Evolutionary conservation across 2,797 vertebrate species (phyloP).

Genomic region (Ctenosaura bakeri): DNA sequence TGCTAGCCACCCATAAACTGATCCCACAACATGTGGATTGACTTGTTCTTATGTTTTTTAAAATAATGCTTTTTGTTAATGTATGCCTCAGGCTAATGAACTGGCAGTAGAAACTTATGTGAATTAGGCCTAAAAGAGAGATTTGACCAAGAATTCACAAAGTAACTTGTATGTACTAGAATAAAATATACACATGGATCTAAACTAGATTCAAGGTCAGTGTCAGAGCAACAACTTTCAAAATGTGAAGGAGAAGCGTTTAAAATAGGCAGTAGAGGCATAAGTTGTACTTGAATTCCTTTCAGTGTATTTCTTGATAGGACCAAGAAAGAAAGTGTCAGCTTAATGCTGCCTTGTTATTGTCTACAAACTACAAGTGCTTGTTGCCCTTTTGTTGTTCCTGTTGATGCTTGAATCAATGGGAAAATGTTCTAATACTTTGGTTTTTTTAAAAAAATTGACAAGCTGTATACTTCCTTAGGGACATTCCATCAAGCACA

Average conservation of each 20-base stretch:
- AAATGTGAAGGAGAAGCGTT: not conserved
- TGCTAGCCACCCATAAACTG: not conserved
- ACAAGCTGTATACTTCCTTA: not conserved
- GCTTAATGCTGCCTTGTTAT: not conserved
- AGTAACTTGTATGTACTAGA: not conserved
- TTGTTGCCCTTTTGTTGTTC: conserved; percentile 7
- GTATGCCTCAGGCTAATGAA: not conserved
- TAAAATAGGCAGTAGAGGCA: not conserved
- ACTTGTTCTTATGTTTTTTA: not conserved
- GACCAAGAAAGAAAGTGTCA: conserved; percentile 6
- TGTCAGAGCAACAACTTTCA: not conserved
- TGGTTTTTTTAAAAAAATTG: not conserved
- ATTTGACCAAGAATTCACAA: not conserved
- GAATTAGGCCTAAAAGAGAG: not conserved
- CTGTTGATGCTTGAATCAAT: conserved; percentile 14
- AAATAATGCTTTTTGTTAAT: not conserved
- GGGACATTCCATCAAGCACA: conserved; percentile 1
- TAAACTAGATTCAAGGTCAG: not conserved
- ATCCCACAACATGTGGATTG: not conserved
- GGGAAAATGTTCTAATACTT: not conserved
- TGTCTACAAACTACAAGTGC: not conserved
- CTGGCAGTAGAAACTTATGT: not conserved
- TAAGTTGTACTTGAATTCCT: not conserved
- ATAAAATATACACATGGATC: not conserved
- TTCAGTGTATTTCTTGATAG: not conserved